Evolutionary conservation across 2,113 vertebrate genomes (phyloP), one percentile per base, ranked within the genome.

Genomic region (Rousettus leschenaultii): DNA sequence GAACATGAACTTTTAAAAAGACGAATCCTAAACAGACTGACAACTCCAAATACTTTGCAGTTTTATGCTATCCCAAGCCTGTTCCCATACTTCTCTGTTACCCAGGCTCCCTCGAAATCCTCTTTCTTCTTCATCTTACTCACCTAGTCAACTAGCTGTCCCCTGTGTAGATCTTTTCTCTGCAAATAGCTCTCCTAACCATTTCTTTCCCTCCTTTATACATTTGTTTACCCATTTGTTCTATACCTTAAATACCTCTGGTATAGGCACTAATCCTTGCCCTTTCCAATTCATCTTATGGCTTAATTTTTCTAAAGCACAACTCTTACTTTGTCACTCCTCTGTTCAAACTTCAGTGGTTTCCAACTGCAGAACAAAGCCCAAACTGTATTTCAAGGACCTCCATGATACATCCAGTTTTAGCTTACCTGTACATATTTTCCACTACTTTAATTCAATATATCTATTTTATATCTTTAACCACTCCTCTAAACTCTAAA

Each of bases 1-100:
- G 95, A 93, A 75, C 28, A 68, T 3, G 6, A 97, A 78, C 48
- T 91, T 93, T 30, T 38, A 74, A 75, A 86, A 95, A 77, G 74
- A 35, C 35, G 61, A 89, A 63, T 85, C 9, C n/a, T 38, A 71
- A 61, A 74, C 7, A 91, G 40, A 80, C 2, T 22, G 12, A 61
- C 24, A 94, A 89, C n/a, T 89, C 19, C 35, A 74, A 84, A 86
- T 19, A 63, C 70, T 90, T 92, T 51, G 5, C 33, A 66, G 22
- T 51, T 80, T 61, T 74, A 75, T 53, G 26, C 30, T 82, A 21
- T 48, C n/a, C 38, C 30, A 78, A 73, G 6, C 15, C 35, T 43
- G 35, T 82, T 79, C n/a, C 51, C 22, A 38, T 43, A n/a, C 21
- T 94, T 77, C 55, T 65, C 33, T 21, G 35, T 57, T 94, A 59